Conservation (phyloP, 1,140 invertebrate species). For the Coelopa frigida region DNA sequence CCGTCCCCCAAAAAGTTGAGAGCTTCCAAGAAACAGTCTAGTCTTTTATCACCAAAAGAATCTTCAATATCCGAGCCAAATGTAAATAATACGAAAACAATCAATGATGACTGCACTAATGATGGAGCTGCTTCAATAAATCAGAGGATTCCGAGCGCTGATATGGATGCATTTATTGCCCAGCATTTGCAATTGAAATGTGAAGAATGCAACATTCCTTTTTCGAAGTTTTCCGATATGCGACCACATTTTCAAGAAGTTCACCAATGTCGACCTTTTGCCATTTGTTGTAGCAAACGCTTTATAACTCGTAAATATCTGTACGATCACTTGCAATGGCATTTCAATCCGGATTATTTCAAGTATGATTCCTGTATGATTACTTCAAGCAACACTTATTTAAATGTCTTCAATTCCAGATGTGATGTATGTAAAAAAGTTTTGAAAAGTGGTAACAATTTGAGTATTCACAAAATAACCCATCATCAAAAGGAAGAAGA, state of each 20-base stretch:
- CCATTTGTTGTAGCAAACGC: constrained; percentile 36
- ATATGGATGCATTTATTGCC: constrained; percentile 32
- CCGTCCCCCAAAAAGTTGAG: constrained; percentile 17
- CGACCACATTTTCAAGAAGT: constrained; percentile 28
- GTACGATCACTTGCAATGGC: constrained; percentile 34
- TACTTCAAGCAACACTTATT: neutral
- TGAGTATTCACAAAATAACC: constrained; percentile 35
- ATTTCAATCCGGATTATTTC: constrained; percentile 36
- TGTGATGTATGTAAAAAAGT: constrained; percentile 36
- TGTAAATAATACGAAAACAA: no score
- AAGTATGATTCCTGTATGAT: constrained; percentile 21
- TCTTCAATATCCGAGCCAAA: no score
- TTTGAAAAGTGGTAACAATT: constrained; percentile 30
- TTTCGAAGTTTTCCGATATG: constrained; percentile 27
- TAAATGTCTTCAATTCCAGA: constrained; percentile 14
- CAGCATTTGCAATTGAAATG: constrained; percentile 35
- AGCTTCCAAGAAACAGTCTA: constrained; percentile 15
- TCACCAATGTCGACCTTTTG: constrained; percentile 30
- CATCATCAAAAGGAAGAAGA: constrained; percentile 28
- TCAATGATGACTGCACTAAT: neutral
- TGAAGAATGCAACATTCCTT: constrained; percentile 29
- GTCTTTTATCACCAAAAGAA: constrained; percentile 13
- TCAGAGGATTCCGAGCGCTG: constrained; percentile 13
- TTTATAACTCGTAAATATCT: constrained; percentile 16
- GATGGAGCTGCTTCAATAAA: neutral